Conservation (phyloP, 2,113 vertebrate genomes). For the Platycercus adscitus region DNA sequence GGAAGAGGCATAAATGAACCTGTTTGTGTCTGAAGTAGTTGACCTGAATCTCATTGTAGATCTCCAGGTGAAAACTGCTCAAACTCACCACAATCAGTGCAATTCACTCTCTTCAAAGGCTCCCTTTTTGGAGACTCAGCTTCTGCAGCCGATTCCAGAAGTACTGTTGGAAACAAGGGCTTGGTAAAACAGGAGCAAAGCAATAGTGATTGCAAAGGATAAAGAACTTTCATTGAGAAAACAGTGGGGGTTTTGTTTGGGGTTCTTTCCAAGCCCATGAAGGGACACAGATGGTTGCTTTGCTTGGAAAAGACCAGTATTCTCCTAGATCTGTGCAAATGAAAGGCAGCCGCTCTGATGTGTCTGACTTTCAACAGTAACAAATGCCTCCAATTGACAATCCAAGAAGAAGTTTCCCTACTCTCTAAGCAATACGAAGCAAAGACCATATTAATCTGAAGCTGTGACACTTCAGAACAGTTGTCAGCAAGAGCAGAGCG, state of each 20-base stretch:
- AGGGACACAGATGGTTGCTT: neutral
- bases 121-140: neutral
- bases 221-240: neutral
- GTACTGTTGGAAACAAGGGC: neutral
- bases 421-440: accelerated
- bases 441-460: neutral
- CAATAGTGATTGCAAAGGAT: neutral
- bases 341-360: neutral
- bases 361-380: neutral
- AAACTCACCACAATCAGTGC: neutral
- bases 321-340: neutral
- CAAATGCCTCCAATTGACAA: neutral
- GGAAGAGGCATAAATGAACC: neutral
- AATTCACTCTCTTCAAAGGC: neutral
- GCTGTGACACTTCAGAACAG: accelerated
- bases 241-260: accelerated
- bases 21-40: accelerated
- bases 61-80: accelerated
- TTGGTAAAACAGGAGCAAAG: neutral
- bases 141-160: neutral
- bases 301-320: neutral
- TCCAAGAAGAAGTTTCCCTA: neutral
- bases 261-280: neutral
- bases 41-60: neutral
- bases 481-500: neutral